Conservation (phyloP, 2,113 vertebrate species). For the Bombycilla garrulus region DNA sequence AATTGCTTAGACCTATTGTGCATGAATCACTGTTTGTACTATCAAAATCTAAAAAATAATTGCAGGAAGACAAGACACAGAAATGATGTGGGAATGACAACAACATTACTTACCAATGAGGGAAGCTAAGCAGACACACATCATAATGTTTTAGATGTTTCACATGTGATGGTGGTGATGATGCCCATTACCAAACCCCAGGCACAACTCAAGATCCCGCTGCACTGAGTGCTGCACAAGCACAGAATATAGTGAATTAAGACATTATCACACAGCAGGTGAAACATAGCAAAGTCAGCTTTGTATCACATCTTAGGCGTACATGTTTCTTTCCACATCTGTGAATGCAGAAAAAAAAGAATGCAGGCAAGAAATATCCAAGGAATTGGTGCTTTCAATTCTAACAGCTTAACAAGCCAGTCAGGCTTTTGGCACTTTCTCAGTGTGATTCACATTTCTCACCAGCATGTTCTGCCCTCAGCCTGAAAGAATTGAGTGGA, state of each 20-base stretch:
- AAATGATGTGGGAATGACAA: background rate
- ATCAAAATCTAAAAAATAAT: background rate
- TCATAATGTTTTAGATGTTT: background rate
- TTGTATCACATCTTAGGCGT: background rate
- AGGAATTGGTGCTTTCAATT: background rate
- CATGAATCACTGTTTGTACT: background rate
- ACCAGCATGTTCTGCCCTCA: background rate
- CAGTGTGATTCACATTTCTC: background rate
- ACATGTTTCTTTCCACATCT: background rate
- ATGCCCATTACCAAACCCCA: background rate
- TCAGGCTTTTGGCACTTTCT: background rate
- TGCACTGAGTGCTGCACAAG: background rate
- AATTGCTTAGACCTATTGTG: background rate
- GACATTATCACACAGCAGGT: background rate
- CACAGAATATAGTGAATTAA: background rate
- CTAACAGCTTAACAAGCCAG: background rate
- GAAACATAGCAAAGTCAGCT: background rate
- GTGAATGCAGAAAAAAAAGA: background rate
- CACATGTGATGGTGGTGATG: accelerated
- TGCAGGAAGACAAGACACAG: background rate
- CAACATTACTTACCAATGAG: background rate
- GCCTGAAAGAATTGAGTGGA: background rate
- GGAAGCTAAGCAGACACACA: background rate
- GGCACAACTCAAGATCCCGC: accelerated
- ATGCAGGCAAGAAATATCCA: background rate